phyloP scores from a whole-genome alignment of 2,888 invertebrate genomes.

The Ceramica pisi region DNA sequence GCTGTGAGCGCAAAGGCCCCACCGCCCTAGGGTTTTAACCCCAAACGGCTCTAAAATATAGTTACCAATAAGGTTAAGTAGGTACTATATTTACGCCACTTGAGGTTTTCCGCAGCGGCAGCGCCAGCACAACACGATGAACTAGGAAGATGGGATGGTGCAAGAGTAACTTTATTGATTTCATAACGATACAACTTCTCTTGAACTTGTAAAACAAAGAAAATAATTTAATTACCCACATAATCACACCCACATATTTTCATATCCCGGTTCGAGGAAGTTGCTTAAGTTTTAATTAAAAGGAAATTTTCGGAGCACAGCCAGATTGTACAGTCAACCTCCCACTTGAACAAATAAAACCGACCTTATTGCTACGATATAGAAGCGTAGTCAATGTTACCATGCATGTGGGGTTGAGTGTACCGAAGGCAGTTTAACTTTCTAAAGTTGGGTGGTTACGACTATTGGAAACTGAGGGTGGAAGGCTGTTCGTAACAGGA shows the following conservation, averaged over 20 bases:
- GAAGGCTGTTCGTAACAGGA: constrained; percentile 9
- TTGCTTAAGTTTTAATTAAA: constrained; percentile 72
- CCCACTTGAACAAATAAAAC: neutral
- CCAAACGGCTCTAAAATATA: too few relatives aligned
- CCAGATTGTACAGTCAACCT: constrained; percentile 28
- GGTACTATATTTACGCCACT: too few relatives aligned
- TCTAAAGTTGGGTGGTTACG: constrained; percentile 32
- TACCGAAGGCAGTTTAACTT: constrained; percentile 35
- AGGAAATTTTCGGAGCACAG: constrained; percentile 58
- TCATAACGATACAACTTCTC: constrained; percentile 10
- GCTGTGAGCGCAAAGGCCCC: too few relatives aligned
- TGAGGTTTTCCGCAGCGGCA: too few relatives aligned
- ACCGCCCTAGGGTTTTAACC: too few relatives aligned
- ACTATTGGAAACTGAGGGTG: constrained; percentile 24
- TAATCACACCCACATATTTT: constrained; percentile 31
- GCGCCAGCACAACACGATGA: too few relatives aligned
- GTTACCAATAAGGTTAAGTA: too few relatives aligned
- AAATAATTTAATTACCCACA: constrained; percentile 36
- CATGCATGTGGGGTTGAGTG: neutral
- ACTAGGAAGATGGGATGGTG: too few relatives aligned
- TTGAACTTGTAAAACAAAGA: constrained; percentile 11
- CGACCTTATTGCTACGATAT: neutral
- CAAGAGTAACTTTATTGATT: constrained; percentile 13
- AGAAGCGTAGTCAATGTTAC: too few relatives aligned
- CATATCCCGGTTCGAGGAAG: constrained; percentile 28